Evolutionary conservation across 2,113 vertebrate genomes (phyloP).

Genomic region (Gadus chalcogrammus): DNA sequence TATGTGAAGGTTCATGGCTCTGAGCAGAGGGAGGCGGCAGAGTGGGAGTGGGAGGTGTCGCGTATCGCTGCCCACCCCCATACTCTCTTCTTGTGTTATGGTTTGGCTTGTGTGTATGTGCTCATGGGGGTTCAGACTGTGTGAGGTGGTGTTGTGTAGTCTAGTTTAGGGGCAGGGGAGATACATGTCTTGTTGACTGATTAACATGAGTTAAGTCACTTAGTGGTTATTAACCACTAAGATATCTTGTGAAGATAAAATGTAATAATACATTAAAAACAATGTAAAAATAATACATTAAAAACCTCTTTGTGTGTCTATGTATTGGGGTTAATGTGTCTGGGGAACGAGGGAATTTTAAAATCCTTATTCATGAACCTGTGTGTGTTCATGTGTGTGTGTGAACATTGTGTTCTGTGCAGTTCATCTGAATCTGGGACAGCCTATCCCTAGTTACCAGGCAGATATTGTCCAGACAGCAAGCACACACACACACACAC

Average conservation of each 20-base stretch:
- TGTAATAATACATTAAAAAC: no score
- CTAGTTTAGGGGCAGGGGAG: no score
- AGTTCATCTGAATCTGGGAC: conserved; percentile 52
- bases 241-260: no score
- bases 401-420: conserved; percentile 24
- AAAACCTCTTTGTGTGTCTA: background rate
- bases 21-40: conserved; percentile 41
- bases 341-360: conserved; percentile 1
- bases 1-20: conserved; percentile 62
- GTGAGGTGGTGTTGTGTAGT: no score
- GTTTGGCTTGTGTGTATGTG: conserved; percentile 8
- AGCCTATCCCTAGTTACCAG: conserved; percentile 58
- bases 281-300: no score
- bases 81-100: conserved; percentile 32
- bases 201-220: no score
- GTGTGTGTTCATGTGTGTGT: no score
- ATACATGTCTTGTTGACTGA: no score
- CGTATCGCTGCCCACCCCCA: conserved; percentile 51
- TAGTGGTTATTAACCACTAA: no score
- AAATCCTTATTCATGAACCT: no score
- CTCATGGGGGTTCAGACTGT: background rate
- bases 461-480: conserved; percentile 49
- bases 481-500: conserved; percentile 25
- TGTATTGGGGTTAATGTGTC: conserved; percentile 7
- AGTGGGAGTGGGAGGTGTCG: conserved; percentile 57